These are phyloP conservation scores for Caloenas nicobarica DNA, from an alignment of 2,113 vertebrate genomes.

Conservation along the genomic window DNA sequence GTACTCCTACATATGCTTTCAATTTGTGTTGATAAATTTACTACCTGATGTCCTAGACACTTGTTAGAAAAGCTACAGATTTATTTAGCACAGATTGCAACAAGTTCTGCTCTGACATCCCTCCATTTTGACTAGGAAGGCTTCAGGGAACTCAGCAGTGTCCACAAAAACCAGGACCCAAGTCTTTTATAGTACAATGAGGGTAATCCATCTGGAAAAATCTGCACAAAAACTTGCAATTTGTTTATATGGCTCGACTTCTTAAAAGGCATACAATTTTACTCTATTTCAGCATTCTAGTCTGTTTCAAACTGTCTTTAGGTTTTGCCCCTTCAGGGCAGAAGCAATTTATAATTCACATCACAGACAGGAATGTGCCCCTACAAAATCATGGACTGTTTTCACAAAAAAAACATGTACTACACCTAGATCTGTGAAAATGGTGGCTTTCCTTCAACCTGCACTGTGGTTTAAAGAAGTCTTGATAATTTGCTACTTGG, in stretches of 20 bases:
- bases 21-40: background rate
- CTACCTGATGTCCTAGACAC: background rate
- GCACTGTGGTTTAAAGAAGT: background rate
- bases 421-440: background rate
- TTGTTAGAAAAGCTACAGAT: background rate
- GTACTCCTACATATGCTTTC: background rate
- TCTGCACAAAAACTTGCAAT: background rate
- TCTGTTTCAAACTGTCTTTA: background rate
- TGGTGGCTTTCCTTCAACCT: background rate
- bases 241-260: background rate
- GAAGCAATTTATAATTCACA: background rate
- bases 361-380: background rate
- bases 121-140: background rate
- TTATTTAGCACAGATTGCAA: background rate
- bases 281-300: background rate
- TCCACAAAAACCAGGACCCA: background rate
- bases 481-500: background rate
- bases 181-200: background rate
- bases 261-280: background rate
- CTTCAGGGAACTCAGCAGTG: background rate
- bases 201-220: background rate
- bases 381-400: background rate
- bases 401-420: background rate
- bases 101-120: background rate
- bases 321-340: background rate